A percentile compares a stretch with the other conserved stretches of the same genome.
These are phyloP conservation scores for Macrotus californicus DNA, from an alignment of 2,113 vertebrate species.

Conservation along the genomic window DNA sequence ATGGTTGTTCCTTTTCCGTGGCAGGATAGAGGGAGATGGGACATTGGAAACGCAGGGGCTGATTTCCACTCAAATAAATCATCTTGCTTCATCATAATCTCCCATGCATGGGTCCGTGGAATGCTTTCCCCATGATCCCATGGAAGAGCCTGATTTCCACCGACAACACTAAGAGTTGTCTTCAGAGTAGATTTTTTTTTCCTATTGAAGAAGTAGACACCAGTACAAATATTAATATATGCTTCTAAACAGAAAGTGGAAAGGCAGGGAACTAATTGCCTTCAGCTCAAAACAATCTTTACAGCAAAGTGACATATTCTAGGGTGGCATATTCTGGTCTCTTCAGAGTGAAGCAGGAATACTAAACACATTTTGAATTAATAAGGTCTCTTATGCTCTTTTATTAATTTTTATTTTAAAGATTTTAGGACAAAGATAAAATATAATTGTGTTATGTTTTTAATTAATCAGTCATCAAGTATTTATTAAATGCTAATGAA, in stretches of 20 bases:
- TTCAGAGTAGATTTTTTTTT: neutral
- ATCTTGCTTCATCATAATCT: no score
- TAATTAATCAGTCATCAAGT: neutral
- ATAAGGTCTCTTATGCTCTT: neutral
- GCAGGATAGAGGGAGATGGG: no score
- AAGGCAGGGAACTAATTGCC: neutral
- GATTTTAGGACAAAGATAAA: neutral
- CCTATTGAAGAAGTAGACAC: neutral
- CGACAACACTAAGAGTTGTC: neutral
- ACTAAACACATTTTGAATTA: neutral
- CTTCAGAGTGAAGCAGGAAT: neutral
- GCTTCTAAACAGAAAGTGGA: neutral
- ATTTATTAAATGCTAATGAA: neutral
- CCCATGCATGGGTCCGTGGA: no score
- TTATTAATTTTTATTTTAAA: neutral
- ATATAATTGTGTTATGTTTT: neutral
- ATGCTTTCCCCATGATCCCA: no score
- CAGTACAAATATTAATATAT: neutral
- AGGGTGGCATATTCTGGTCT: neutral
- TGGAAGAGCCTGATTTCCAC: no score
- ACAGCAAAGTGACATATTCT: neutral
- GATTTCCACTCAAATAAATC: no score
- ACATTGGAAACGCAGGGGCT: no score
- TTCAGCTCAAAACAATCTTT: neutral
- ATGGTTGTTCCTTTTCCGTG: no score